Base-by-base conservation (phyloP, 2,797 vertebrate species). In the Amphiprion clarkii region DNA sequence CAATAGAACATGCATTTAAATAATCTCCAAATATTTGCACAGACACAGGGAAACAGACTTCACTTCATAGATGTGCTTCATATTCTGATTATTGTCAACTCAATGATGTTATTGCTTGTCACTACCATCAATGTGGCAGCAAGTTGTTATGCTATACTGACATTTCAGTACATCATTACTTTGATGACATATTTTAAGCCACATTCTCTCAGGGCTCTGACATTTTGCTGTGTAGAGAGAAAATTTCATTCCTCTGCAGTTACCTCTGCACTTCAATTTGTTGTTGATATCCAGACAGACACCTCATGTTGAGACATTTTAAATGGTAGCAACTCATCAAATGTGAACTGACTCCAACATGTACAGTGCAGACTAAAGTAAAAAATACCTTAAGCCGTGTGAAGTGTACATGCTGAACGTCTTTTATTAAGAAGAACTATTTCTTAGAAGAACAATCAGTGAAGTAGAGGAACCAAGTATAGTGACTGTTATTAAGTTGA, bases 61-160 rank as follows among this genome's bases (percentile, higher is more conserved):
- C 19, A 56, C n/a, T 33, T 56, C 54, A 31, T 29, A 19, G 17
- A 55, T 19, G 5, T 29, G 9, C 11, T n/a, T 36, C 19, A 19
- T 23, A 12, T 57, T 36, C 29, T 6, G 17, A 33, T 57, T 27
- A n/a, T 40, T 66, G 36, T 42, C 17, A 42, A 33, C 36, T 27
- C 17, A 9, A 66, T 66, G 53, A 66, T 66, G 53, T 53, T 2
- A 40, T 53, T 42, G 29, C 33, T 57, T 36, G 27, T 36, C 31
- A 33, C n/a, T 57, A 5, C 29, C 19, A 36, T 1, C 16, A n/a
- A 19, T 21, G 48, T n/a, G 3, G 48, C 19, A 21, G 48, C 46
- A 42, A 7, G 21, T 0, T 10, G 8, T 0, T 0, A 5, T 39
- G 13, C 48, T 21, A 10, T 21, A 49, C 48, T 49, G 48, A 21